Evolutionary conservation across 2,113 vertebrate genomes (phyloP), one percentile per base, ranked within the genome.

Genomic region (Cygnus atratus): DNA sequence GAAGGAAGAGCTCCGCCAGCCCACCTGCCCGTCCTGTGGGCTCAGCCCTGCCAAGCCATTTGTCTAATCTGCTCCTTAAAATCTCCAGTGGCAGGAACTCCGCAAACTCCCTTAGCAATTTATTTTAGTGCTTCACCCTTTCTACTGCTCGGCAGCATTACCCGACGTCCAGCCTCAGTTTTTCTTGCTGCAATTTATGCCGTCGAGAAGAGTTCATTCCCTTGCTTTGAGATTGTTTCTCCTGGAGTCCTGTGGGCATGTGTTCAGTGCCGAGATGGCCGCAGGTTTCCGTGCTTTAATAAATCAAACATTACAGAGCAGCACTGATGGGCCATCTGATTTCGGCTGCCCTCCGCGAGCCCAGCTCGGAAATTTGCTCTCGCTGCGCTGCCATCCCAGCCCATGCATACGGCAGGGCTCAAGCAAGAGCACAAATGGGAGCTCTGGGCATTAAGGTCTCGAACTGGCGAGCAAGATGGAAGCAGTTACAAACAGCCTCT

Each of bases 41-140:
- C 75, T 83, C 85, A 76, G 20, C 66, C 90, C 88, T 96, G 94
- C 95, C 94, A 31, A 92, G 67, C 79, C 90, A 95, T 97, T 96
- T 95, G 86, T 95, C 94, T 92, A 50, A 93, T 85, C 92, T 83
- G 33, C 62, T 83, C 90, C 73, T 48, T 68, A 83, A 82, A 90
- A 58, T 21, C 92, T 92, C 94, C 79, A 66, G 92, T 92, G 95
- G 93, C 95, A 95, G 95, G 93, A 77, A 87, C 72, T 86, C 79
- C 86, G 86, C 90, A 95, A 90, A 94, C 90, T 81, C 87, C 94
- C 87, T 58, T 35, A 35, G 93, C 92, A 93, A 95, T 95, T 94
- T 95, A 89, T 96, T 93, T 92, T 61, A 92, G 94, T 31, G 52
- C 91, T 81, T 75, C 87, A 44, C 95, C 95, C 78, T 95, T 95